These are phyloP conservation scores for Acinonyx jubatus DNA, from an alignment of 2,113 vertebrate species.

Conservation along the genomic window DNA sequence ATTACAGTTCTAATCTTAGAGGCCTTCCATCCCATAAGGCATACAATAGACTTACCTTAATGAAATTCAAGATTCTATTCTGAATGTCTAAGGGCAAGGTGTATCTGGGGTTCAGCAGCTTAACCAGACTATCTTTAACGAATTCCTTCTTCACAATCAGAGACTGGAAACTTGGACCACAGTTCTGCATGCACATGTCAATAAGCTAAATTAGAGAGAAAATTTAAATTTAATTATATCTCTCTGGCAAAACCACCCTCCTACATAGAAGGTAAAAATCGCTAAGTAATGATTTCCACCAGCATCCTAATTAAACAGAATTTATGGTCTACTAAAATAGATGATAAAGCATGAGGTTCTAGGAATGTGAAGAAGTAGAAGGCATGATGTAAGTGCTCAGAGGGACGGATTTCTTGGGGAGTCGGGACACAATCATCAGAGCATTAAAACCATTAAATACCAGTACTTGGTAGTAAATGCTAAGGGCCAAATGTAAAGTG, in stretches of 20 bases:
- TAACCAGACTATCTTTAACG: constrained; percentile 85
- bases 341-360: background rate
- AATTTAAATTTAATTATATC: background rate
- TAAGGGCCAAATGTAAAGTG: background rate
- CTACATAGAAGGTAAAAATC: background rate
- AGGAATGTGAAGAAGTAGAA: background rate
- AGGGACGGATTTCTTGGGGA: background rate
- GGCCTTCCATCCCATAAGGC: background rate
- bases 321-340: background rate
- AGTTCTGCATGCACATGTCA: constrained; percentile 89
- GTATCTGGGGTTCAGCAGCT: constrained; percentile 87
- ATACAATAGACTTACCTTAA: constrained; percentile 84
- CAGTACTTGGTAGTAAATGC: background rate
- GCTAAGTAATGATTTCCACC: background rate
- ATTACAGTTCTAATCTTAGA: background rate
- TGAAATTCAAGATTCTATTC: constrained; percentile 86
- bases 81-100: constrained; percentile 85
- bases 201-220: constrained; percentile 83
- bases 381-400: background rate
- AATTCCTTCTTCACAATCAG: constrained; percentile 89
- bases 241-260: background rate
- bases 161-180: constrained; percentile 86
- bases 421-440: background rate
- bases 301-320: background rate
- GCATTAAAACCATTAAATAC: no score